Base-by-base conservation (phyloP, 2,888 invertebrate species). In the Chaetogeoica ovagalla region DNA sequence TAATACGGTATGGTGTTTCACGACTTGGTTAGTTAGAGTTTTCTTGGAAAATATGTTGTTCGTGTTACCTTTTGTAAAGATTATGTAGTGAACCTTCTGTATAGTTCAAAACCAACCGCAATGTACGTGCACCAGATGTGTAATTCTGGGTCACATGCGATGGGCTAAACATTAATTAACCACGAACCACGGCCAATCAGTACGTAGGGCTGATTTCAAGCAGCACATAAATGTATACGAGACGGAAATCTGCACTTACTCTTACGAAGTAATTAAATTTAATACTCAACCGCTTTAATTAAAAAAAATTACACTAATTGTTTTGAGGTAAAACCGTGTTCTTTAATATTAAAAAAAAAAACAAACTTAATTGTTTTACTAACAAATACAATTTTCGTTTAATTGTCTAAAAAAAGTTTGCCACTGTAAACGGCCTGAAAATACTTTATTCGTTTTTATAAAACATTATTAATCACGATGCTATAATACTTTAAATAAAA, bases 101-200 rank as follows among this genome's bases (percentile, higher is more conserved):
- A 30, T 30, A 30, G 21, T 66, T 63, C 52, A 9, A 37, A 39
- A 65, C 23, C 57, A 15, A 13, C 66, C 17, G 9, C 39, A 8
- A 30, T 9, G 69, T 60, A 77, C 69, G 60, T 77, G 76, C 52
- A 17, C 60, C 60, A 69, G 60, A 77, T 69, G 69, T 69, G 37
- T 69, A 60, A 77, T 77, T 69, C 52, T 21, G 52, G 52, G 69
- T 62, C 76, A 62, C 76, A 62, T 37, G 3, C n/a, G 52, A 62
- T 37, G 52, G 68, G 60, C 60, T 52, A 52, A 37, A 77, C 76
- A 69, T 69, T 77, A 77, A 77, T 77, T 77, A 69, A 69, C 48
- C 68, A 23, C 68, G 60, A 76, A 23, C 69, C 48, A 21, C 21
- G 60, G 19, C 76, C 69, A 77, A 77, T 69, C 69, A 76, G 76